Conservation (phyloP, 2,113 vertebrate species). For the Cervus canadensis region DNA sequence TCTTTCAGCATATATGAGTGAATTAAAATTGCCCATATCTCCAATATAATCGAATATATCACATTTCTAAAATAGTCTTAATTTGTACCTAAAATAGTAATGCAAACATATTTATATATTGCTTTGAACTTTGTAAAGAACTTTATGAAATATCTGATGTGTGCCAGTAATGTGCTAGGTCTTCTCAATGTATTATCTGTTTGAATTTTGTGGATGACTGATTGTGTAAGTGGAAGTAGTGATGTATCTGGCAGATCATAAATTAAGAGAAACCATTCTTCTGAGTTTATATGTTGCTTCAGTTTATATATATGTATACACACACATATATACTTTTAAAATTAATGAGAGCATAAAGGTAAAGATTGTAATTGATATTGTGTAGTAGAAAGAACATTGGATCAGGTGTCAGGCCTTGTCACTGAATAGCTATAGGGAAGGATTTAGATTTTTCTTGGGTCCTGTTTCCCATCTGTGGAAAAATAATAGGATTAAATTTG, state of each 20-base stretch:
- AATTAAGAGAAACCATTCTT: not conserved
- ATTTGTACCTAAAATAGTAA: not conserved
- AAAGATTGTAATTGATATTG: not conserved
- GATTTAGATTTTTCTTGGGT: not conserved
- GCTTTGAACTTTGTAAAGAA: constrained; percentile 24
- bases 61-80: constrained; percentile 1
- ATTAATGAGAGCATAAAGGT: not conserved
- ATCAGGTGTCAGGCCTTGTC: not conserved
- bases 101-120: not conserved
- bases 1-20: not conserved
- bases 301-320: not conserved
- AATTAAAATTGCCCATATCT: not conserved
- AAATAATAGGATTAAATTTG: not conserved
- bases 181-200: not conserved
- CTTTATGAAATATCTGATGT: not conserved
- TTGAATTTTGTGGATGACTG: constrained; percentile 23
- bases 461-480: not conserved
- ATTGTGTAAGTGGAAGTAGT: constrained; percentile 16
- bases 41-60: not conserved
- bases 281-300: not conserved
- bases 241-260: not conserved
- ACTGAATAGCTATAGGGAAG: not conserved
- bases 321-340: not conserved
- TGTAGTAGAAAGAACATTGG: not conserved
- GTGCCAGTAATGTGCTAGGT: not conserved